These are phyloP conservation scores for Austrolebias charrua DNA, from an alignment of 2,797 vertebrate genomes.

Conservation along the genomic window DNA sequence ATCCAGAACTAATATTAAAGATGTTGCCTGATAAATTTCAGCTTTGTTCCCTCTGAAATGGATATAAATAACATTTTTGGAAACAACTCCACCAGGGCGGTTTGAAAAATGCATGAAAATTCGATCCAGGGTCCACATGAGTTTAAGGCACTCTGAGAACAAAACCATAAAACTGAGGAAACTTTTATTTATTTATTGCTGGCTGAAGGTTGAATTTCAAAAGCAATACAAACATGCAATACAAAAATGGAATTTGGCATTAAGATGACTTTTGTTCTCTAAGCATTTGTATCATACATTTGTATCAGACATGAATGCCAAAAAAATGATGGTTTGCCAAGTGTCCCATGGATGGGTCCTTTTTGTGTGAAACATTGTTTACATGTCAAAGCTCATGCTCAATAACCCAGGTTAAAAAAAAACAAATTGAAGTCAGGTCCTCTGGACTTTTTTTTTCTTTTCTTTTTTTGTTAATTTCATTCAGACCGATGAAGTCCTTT, in stretches of 20 bases:
- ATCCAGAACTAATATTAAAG: conserved; percentile 46
- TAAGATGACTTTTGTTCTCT: conserved; percentile 3
- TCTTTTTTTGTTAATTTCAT: too few relatives aligned
- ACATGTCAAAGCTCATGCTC: too few relatives aligned
- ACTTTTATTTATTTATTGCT: conserved; percentile 44
- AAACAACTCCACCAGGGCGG: conserved; percentile 24
- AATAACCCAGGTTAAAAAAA: too few relatives aligned
- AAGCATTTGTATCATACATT: conserved; percentile 2
- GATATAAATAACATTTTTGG: conserved; percentile 42
- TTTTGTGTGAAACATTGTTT: conserved; percentile 9
- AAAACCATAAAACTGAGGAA: conserved; percentile 56
- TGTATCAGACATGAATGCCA: conserved; percentile 15
- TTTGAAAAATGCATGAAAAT: conserved; percentile 48
- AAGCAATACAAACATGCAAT: conserved; percentile 28
- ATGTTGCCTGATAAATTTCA: conserved; percentile 43
- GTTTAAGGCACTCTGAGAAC: conserved; percentile 42
- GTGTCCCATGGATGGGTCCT: conserved; percentile 5
- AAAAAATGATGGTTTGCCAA: conserved; percentile 17
- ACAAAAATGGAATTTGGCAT: conserved; percentile 28
- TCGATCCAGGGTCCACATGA: conserved; percentile 46
- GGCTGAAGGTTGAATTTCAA: conserved; percentile 49
- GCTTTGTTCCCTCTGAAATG: conserved; percentile 36
- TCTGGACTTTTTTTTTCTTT: too few relatives aligned
- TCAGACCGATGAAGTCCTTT: too few relatives aligned
- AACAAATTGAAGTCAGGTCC: too few relatives aligned